Base-by-base conservation (phyloP, 2,888 invertebrate genomes). In the Amphipoea oculea region DNA sequence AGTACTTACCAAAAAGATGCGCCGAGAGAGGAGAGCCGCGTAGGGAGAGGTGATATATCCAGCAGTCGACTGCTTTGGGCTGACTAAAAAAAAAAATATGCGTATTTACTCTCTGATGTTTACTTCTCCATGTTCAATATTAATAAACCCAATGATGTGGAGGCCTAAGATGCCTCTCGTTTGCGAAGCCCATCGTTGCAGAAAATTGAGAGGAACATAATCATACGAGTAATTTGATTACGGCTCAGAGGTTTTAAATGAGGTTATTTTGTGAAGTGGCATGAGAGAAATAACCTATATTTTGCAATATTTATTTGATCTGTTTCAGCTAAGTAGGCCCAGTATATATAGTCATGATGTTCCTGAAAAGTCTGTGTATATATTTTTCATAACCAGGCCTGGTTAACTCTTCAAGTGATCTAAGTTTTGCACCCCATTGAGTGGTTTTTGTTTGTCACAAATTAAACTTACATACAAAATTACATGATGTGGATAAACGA, bases 191-290 rank as follows among this genome's bases (percentile, higher is more conserved):
- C 74, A 65, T 48, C 73, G 67, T 60, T 72, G 45, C 63, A 84
- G 86, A 88, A 86, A 88, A 89, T 87, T 87, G 72, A 29, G 69
- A 78, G 7, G 20, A 78, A 66, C 17, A 63, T 85, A 75, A 79
- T 86, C 76, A 81, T 71, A 40, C 1, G 36, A 63, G 17, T 36
- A 73, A 78, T 78, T 78, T 62, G 71, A 76, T 81, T 66, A 84
- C n/a, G 29, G 62, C 69, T 66, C 48, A 66, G 42, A 60, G n/a
- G 60, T 45, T 75, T 79, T 77, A 77, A 77, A 76, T 86, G 60
- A 23, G 12, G 14, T 72, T 51, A 66, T 51, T 73, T 60, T 45
- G 20, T 69, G 23, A 48, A 12, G 20, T 23, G 48, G 14, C 23
- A 11, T 42, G 17, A 6, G 9, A 54, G n/a, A 12, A 69, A 17